Conservation (phyloP, 2,888 invertebrate species). For the Anarsia innoxiella region DNA sequence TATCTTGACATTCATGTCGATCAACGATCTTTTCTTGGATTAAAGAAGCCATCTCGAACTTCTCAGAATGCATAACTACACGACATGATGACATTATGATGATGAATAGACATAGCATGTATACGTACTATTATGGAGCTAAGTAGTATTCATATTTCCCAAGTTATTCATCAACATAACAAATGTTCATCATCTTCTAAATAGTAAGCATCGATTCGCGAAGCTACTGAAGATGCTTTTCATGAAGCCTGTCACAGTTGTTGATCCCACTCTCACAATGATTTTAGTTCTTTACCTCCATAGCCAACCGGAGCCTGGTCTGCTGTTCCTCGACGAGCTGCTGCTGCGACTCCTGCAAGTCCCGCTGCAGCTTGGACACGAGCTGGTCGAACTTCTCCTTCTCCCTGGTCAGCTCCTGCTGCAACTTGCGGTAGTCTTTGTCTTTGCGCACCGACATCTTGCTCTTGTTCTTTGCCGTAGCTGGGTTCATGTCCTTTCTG, state of each 20-base stretch:
- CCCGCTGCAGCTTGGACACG: constrained; percentile 87
- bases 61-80: too few species aligned
- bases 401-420: constrained; percentile 95
- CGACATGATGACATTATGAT: neutral
- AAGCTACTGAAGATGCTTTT: neutral
- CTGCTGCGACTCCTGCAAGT: constrained; percentile 89
- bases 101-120: neutral
- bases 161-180: too few species aligned
- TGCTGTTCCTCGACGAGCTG: constrained; percentile 84
- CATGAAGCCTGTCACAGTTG: neutral
- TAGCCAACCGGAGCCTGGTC: constrained; percentile 84
- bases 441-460: constrained; percentile 91
- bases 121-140: too few species aligned
- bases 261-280: neutral
- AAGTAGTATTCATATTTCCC: too few species aligned
- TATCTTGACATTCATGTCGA: too few species aligned
- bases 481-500: constrained; percentile 78
- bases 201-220: neutral
- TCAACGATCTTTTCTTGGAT: too few species aligned
- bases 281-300: constrained; percentile 80
- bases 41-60: too few species aligned
- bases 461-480: constrained; percentile 85
- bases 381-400: constrained; percentile 95
- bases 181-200: too few species aligned
- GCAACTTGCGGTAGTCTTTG: constrained; percentile 94